Base-by-base conservation (phyloP, 2,888 invertebrate species). In the Drosophila robusta region DNA sequence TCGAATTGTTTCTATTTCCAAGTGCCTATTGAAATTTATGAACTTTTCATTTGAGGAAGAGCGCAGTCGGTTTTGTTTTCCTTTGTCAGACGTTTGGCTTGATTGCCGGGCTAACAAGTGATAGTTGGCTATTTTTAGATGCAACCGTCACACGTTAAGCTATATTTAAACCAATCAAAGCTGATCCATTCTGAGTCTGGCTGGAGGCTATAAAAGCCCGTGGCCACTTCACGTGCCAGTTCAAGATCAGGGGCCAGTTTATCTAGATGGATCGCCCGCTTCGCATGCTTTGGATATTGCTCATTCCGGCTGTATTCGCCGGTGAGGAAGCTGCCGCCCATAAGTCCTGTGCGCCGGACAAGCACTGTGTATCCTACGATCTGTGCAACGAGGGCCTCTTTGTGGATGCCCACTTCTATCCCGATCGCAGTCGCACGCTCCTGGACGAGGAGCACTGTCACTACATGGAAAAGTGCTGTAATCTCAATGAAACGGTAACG, bases 401-500 rank as follows among this genome's bases (percentile, higher is more conserved):
- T 12, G 61, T 81, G 4, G 81, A 77, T 8, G 77, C 76, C 4
- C 54, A 69, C 8, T 81, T 74, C 47, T 84, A 84, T 57, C 72
- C 79, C 7, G 85, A 82, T 61, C 77, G 68, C 4, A 82, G 74
- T 47, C 58, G 82, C 0, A 84, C 74, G 0, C 18, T 60, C 4
- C 22, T 49, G 41, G 82, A 82, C 18, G 77, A 74, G 39, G 26
- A 60, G 6, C 61, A 64, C 22, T 82, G 82, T 3, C 81, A 84
- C 32, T 84, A 84, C 22, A 81, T 75, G 82, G 82, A 83, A 18
- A 83, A 83, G 49, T 83, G 82, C 24, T 83, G 82, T 24, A 55
- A 65, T 14, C 5, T 24, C 1, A 58, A 67, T n/a, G 70, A 77
- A 4, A 77, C 75, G 51, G 82, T 82, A 11, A 50, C 38, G 0